A percentile compares a stretch with the other conserved stretches of the same genome.
Conservation (phyloP, 2,797 vertebrate genomes). For the Botia kubotai region DNA sequence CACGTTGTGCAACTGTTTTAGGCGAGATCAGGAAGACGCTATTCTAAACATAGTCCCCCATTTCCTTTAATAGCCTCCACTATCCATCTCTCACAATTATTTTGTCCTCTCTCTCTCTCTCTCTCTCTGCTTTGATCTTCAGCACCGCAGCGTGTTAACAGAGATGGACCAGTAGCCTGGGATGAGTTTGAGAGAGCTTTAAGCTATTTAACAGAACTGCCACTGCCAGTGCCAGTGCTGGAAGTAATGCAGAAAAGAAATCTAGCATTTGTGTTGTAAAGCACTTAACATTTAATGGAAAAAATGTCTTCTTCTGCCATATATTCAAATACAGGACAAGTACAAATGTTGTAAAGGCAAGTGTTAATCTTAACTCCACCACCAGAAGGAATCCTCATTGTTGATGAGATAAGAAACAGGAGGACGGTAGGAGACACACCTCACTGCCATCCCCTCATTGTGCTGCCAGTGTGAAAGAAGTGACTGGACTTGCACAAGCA, state of each 20-base stretch:
- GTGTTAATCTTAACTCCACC: not conserved
- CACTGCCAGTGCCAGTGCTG: too few relatives aligned
- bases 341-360: too few relatives aligned
- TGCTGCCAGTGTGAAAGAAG: slow-evolving; percentile 37
- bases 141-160: not conserved
- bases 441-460: slow-evolving; percentile 35
- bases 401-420: slow-evolving; percentile 12
- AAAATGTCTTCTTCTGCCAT: too few relatives aligned
- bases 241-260: too few relatives aligned
- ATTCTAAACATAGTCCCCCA: slow-evolving; percentile 50
- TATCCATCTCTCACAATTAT: slow-evolving; percentile 7
- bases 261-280: too few relatives aligned
- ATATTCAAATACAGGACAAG: too few relatives aligned
- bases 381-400: slow-evolving; percentile 16
- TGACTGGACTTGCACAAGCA: slow-evolving; percentile 30
- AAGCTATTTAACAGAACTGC: too few relatives aligned
- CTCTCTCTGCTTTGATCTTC: slow-evolving; percentile 3
- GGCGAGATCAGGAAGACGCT: slow-evolving; percentile 45
- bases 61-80: slow-evolving; percentile 19
- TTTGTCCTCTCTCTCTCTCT: not conserved
- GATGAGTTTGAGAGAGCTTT: too few relatives aligned
- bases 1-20: slow-evolving; percentile 41
- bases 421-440: not conserved
- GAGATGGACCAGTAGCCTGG: too few relatives aligned
- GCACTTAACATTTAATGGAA: too few relatives aligned